Conservation (phyloP, 1,140 invertebrate genomes). For the Atta colombica region DNA sequence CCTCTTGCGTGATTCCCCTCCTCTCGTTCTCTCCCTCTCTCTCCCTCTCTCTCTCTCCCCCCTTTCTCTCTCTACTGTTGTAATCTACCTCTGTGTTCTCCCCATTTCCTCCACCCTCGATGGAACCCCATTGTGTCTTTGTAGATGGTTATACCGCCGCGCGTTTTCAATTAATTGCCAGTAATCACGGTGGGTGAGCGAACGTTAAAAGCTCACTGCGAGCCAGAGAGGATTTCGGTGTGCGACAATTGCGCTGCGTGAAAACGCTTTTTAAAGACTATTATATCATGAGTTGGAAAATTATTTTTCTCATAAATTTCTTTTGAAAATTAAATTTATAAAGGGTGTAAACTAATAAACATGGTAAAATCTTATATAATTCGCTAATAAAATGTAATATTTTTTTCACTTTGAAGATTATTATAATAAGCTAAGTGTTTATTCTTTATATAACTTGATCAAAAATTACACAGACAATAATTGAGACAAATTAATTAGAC, state of each 20-base stretch:
- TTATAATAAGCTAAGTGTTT: neutral
- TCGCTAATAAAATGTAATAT: neutral
- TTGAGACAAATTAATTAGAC: neutral
- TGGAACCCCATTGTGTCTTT: constrained; percentile 46
- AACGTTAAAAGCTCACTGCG: constrained; percentile 43
- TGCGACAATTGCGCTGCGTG: neutral
- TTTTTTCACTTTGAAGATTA: neutral
- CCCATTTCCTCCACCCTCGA: neutral
- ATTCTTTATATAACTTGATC: neutral
- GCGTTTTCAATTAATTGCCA: constrained; percentile 54
- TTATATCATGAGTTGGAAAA: neutral
- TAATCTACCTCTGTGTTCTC: constrained; percentile 41
- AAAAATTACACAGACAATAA: neutral
- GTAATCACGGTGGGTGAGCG: constrained; percentile 36
- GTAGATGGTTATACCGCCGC: constrained; percentile 3
- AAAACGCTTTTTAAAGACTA: neutral
- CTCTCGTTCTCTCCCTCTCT: neutral
- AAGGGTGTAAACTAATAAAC: neutral
- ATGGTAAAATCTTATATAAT: neutral
- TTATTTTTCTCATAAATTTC: neutral
- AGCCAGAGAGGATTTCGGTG: constrained; percentile 37
- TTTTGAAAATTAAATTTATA: neutral
- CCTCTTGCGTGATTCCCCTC: constrained; percentile 20
- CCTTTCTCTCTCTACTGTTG: neutral
- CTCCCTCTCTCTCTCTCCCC: neutral